Conservation (phyloP, 2,797 vertebrate genomes). For the Megaceryle alcyon region DNA sequence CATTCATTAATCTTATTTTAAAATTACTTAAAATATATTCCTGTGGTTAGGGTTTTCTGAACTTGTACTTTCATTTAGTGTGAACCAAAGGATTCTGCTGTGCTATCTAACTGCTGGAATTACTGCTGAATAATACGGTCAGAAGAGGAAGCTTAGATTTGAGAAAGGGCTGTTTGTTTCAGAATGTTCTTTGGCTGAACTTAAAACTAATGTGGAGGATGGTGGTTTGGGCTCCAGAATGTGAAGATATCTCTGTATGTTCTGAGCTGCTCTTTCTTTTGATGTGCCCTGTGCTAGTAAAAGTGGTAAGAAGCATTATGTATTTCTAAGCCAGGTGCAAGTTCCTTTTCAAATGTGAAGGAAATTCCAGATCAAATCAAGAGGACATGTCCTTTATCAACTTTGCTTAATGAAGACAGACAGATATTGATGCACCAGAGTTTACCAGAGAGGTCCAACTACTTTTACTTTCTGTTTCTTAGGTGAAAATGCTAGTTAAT, state of each 20-base stretch:
- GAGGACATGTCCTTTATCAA: not conserved
- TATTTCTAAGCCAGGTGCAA: not conserved
- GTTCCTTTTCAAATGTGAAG: not conserved
- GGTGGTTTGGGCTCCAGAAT: not conserved
- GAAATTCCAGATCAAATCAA: not conserved
- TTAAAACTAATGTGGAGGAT: not conserved
- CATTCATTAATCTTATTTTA: not conserved
- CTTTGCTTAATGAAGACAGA: not conserved
- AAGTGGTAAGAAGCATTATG: not conserved
- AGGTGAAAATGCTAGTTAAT: not conserved
- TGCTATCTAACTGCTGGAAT: not conserved
- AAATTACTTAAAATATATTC: not conserved
- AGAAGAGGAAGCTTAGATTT: not conserved
- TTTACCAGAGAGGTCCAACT: not conserved
- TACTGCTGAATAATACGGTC: not conserved
- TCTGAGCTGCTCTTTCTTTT: not conserved
- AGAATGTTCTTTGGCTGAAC: not conserved
- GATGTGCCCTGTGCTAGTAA: not conserved
- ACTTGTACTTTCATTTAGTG: not conserved
- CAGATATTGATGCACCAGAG: not conserved
- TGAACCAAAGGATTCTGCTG: not conserved
- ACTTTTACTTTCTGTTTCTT: not conserved
- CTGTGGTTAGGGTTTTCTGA: not conserved
- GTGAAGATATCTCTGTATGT: rapidly evolving
- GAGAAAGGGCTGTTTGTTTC: not conserved